These are phyloP conservation scores for Ormyrus labotus DNA, from an alignment of 2,888 invertebrate genomes.

Conservation along the genomic window DNA sequence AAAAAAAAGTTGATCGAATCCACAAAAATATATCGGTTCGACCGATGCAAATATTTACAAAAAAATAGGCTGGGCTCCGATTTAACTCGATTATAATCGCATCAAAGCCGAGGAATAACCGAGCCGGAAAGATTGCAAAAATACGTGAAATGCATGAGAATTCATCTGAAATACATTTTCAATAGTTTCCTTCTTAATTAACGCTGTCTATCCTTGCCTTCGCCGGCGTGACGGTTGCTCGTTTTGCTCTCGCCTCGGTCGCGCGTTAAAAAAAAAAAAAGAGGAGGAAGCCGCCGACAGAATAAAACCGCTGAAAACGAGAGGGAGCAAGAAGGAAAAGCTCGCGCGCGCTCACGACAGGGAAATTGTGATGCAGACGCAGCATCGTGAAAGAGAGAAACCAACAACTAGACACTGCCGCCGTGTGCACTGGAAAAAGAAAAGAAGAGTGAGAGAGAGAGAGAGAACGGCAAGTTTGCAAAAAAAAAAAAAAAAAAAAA, in stretches of 20 bases:
- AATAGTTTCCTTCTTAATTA: slow-evolving; percentile 45
- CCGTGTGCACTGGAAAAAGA: not conserved
- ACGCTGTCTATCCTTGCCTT: slow-evolving; percentile 37
- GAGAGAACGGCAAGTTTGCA: slow-evolving; percentile 10
- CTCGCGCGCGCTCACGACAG: not conserved
- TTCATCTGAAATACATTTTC: slow-evolving; percentile 28
- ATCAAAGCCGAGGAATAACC: not conserved
- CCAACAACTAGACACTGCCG: slow-evolving; percentile 29
- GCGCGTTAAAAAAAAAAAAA: not conserved
- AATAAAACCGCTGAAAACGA: not conserved
- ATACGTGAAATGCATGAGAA: slow-evolving; percentile 16
- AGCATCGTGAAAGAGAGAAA: slow-evolving; percentile 37
- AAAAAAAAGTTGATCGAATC: too few relatives aligned
- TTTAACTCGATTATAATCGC: too few relatives aligned
- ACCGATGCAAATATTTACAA: too few relatives aligned
- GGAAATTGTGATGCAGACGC: slow-evolving; percentile 41
- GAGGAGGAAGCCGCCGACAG: not conserved
- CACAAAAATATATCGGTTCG: too few relatives aligned
- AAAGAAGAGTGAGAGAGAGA: not conserved
- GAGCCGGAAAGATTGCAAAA: not conserved
- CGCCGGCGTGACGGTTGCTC: slow-evolving; percentile 6
- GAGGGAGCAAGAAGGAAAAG: not conserved
- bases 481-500: slow-evolving; percentile 4
- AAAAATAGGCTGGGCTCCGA: too few relatives aligned
- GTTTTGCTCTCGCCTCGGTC: not conserved